phyloP scores from a whole-genome alignment of 64 coral and sea anemone genomes.

The Porites lutea region DNA sequence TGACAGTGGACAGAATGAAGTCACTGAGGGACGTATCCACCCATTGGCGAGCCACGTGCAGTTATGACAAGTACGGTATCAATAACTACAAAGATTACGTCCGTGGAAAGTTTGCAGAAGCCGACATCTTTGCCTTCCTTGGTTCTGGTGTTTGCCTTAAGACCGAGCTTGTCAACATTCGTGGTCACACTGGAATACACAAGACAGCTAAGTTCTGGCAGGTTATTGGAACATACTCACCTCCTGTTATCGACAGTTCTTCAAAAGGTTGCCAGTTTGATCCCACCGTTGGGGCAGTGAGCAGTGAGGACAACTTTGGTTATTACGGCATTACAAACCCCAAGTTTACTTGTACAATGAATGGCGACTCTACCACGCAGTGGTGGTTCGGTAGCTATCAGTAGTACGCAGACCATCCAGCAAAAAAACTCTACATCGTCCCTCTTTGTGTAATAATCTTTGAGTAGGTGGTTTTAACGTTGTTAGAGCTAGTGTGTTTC shows the following conservation, averaged over 20 bases:
- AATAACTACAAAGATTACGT: constrained; percentile 75
- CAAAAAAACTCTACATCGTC: too few relatives aligned
- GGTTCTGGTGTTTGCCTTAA: constrained; percentile 21
- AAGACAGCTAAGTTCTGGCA: constrained; percentile 60
- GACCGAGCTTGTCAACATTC: constrained; percentile 70
- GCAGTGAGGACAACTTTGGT: constrained; percentile 64
- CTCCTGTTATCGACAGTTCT: constrained; percentile 43
- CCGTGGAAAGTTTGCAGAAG: constrained; percentile 38
- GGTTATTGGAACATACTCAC: not conserved
- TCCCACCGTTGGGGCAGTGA: not conserved
- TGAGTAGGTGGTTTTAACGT: too few relatives aligned
- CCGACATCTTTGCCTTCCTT: constrained; percentile 50
- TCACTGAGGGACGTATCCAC: constrained; percentile 43
- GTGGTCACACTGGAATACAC: constrained; percentile 32
- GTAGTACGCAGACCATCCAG: not conserved
- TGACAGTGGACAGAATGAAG: constrained; percentile 51
- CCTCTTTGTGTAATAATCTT: too few relatives aligned
- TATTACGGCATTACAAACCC: constrained; percentile 26
- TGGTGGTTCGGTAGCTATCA: constrained; percentile 63
- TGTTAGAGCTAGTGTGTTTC: too few relatives aligned
- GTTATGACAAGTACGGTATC: constrained; percentile 22
- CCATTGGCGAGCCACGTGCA: constrained; percentile 71
- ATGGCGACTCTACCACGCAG: constrained; percentile 42
- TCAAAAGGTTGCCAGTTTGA: constrained; percentile 19
- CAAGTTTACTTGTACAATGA: constrained; percentile 53